Evolutionary conservation across 2,797 vertebrate species (phyloP).

Genomic region (Falco peregrinus): DNA sequence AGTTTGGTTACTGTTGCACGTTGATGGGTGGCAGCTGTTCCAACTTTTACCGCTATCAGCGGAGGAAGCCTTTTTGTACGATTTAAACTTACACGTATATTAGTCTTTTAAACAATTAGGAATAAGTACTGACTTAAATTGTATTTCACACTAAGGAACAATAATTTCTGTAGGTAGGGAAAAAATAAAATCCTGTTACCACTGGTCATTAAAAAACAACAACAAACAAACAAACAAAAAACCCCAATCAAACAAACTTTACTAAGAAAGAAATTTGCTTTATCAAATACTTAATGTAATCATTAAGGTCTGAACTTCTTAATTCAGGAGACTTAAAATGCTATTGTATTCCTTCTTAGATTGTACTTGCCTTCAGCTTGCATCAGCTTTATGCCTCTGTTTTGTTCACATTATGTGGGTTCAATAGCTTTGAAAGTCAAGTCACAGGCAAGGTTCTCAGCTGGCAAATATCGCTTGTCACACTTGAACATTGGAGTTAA

Average conservation of each 20-base stretch:
- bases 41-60: background rate
- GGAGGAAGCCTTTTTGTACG: background rate
- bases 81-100: background rate
- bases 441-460: background rate
- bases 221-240: background rate
- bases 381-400: background rate
- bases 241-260: background rate
- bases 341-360: background rate
- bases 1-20: slow-evolving; percentile 1
- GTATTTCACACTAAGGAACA: background rate
- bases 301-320: background rate
- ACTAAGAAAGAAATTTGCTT: background rate
- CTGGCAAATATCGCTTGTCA: background rate
- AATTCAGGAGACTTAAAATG: background rate
- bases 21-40: slow-evolving; percentile 35
- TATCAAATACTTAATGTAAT: background rate
- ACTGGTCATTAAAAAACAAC: background rate
- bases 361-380: background rate
- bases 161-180: background rate
- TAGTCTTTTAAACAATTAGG: slow-evolving; percentile 3
- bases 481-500: background rate
- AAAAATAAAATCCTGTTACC: background rate
- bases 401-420: background rate
- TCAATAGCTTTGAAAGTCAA: background rate
- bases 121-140: background rate